Percentiles rank a stretch among this genome's conserved stretches.
Evolutionary conservation across 2,888 invertebrate genomes (phyloP).

Genomic region (Muschampia plurimacula): DNA sequence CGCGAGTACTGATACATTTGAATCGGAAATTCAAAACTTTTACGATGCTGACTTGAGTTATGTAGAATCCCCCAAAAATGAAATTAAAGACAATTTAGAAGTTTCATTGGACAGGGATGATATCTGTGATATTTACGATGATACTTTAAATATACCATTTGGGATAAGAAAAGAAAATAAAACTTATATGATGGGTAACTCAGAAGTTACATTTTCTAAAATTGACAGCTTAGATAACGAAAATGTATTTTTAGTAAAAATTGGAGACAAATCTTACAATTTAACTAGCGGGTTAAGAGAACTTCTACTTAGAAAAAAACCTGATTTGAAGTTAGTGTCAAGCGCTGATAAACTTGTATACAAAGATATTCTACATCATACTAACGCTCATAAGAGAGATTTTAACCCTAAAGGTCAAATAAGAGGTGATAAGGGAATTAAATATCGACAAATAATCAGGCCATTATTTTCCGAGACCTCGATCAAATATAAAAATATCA

Average conservation of each 20-base stretch:
- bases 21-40: conserved; percentile 1
- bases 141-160: conserved; percentile 21
- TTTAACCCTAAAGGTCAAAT: not conserved
- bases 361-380: too few species aligned
- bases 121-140: conserved; percentile 24
- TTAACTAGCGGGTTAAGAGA: too few species aligned
- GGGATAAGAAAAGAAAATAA: conserved; percentile 25
- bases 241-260: too few species aligned
- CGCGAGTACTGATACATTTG: conserved; percentile 1
- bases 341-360: too few species aligned
- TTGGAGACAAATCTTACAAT: too few species aligned
- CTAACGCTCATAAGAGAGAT: not conserved
- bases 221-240: not conserved
- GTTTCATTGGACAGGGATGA: conserved; percentile 19
- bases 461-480: too few species aligned
- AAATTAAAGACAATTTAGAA: conserved; percentile 13
- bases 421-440: not conserved
- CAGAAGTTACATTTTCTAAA: conserved; percentile 18
- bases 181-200: conserved; percentile 17
- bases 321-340: too few species aligned
- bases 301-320: too few species aligned
- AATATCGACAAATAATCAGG: not conserved
- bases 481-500: too few species aligned
- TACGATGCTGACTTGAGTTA: conserved; percentile 9
- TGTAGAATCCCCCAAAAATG: conserved; percentile 8